Percentiles rank a stretch among this genome's conserved stretches.
Conservation (phyloP, 2,113 vertebrate species). For the Merops nubicus region DNA sequence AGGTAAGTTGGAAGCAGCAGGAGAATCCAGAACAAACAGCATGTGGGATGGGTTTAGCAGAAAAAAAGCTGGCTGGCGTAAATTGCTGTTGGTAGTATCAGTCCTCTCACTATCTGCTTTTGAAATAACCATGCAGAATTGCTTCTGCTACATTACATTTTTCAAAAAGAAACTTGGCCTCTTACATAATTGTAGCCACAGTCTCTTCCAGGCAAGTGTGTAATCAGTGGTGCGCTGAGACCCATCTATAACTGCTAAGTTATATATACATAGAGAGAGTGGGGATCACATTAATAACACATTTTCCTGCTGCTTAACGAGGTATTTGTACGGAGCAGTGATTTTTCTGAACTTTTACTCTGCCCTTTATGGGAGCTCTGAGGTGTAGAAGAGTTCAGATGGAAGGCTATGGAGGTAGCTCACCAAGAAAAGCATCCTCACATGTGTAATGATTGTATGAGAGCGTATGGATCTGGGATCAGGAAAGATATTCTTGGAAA, state of each 20-base stretch:
- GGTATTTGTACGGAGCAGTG: not conserved
- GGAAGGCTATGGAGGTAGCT: not conserved
- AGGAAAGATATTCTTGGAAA: not conserved
- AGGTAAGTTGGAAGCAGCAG: not conserved
- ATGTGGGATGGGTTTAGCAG: not conserved
- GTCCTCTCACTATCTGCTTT: not conserved
- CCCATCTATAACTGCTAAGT: not conserved
- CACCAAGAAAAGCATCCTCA: not conserved
- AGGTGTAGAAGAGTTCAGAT: not conserved
- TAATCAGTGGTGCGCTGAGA: not conserved
- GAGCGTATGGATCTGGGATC: accelerated
- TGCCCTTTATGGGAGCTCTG: not conserved
- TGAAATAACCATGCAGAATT: not conserved
- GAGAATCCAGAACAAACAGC: not conserved
- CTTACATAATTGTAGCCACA: accelerated
- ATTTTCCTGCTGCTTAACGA: accelerated
- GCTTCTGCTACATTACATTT: not conserved
- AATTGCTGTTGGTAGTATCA: not conserved
- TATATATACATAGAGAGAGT: accelerated
- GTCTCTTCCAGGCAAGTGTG: not conserved
- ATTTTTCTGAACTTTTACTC: not conserved
- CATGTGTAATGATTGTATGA: accelerated
- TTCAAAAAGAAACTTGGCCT: not conserved
- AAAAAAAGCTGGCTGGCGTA: not conserved
- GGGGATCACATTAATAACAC: not conserved